Conservation (phyloP, 2,797 vertebrate species). For the Siniperca undulata region DNA sequence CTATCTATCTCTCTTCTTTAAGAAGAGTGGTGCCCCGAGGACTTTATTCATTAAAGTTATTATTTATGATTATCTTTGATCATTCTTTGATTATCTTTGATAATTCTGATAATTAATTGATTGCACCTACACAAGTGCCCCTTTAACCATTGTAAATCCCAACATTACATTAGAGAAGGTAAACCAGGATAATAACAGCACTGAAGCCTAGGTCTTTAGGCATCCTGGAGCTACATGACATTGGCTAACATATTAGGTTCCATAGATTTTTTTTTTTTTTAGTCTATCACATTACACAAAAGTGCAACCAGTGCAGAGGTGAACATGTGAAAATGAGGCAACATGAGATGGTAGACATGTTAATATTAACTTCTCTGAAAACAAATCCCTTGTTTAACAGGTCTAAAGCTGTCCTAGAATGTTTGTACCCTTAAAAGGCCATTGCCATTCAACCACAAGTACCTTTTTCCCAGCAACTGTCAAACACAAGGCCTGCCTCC, state of each 20-base stretch:
- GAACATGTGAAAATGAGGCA: slow-evolving; percentile 8
- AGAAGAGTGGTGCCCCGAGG: no score
- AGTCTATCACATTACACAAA: slow-evolving; percentile 22
- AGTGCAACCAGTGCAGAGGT: background rate
- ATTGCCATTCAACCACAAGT: slow-evolving; percentile 82
- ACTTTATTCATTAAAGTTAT: no score
- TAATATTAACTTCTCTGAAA: slow-evolving; percentile 17
- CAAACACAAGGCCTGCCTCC: slow-evolving; percentile 82
- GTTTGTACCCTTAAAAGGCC: slow-evolving; percentile 81
- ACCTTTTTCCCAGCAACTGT: slow-evolving; percentile 87
- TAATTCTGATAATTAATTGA: no score
- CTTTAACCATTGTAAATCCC: no score
- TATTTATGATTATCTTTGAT: no score
- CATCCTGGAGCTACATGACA: background rate
- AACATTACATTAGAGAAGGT: background rate
- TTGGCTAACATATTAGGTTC: background rate
- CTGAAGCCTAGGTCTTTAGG: background rate
- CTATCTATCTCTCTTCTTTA: no score
- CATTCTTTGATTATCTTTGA: no score
- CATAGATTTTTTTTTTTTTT: slow-evolving; percentile 1
- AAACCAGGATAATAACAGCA: slow-evolving; percentile 9
- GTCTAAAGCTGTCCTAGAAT: slow-evolving; percentile 36
- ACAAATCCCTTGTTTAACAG: slow-evolving; percentile 39
- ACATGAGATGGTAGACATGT: background rate
- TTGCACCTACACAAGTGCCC: no score